Evolutionary conservation across 2,797 vertebrate species (phyloP).

Genomic region (Hippocampus kuda): DNA sequence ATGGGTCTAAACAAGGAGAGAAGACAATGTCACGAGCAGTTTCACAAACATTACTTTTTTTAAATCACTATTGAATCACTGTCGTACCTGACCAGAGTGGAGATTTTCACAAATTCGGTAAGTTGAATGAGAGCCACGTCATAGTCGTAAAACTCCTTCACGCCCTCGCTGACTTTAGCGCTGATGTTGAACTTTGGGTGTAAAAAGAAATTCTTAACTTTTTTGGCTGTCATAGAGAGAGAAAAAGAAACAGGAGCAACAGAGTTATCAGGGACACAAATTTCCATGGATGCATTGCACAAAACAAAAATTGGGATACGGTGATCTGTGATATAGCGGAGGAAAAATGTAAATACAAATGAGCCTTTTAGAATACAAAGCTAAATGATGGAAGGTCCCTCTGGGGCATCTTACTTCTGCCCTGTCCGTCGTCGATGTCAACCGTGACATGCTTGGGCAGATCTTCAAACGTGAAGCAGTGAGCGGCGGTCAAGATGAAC

Average conservation of each 20-base stretch:
- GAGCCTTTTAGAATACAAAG: not conserved
- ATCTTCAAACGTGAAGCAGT: conserved; percentile 41
- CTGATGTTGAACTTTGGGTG: conserved; percentile 27
- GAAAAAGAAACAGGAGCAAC: not conserved
- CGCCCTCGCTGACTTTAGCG: not conserved
- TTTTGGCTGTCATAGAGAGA: conserved; percentile 32
- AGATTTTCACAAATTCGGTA: not conserved
- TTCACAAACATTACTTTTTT: not conserved
- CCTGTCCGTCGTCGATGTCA: conserved; percentile 10
- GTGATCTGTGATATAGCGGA: too few relatives aligned
- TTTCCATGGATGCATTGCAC: not conserved
- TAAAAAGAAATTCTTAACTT: accelerated
- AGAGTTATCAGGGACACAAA: not conserved
- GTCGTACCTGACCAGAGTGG: conserved; percentile 17
- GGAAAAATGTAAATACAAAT: not conserved
- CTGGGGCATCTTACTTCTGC: conserved; percentile 20
- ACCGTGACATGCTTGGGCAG: not conserved
- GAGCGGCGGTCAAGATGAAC: conserved; percentile 57
- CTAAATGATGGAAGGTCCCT: not conserved
- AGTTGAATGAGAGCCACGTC: conserved; percentile 56
- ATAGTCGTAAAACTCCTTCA: conserved; percentile 55
- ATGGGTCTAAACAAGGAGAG: conserved; percentile 42
- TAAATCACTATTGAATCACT: not conserved
- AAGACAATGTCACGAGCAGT: not conserved
- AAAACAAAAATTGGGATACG: not conserved